A percentile compares a stretch with the other conserved stretches of the same genome.
Conservation (phyloP, 2,888 invertebrate genomes). For the Galeopsomyia nigrocyanea region DNA sequence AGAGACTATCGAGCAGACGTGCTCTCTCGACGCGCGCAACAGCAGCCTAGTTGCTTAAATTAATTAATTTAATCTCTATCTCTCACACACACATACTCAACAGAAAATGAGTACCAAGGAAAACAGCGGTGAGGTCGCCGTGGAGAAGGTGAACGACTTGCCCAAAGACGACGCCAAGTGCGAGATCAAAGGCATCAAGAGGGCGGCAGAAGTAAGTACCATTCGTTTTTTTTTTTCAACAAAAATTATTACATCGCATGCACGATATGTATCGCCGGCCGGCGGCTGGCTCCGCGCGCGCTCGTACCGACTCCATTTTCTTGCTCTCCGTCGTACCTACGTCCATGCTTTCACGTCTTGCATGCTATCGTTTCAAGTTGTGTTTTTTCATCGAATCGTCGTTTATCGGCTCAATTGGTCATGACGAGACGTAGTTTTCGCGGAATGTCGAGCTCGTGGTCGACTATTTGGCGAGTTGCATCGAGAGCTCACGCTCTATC, state of each 20-base stretch:
- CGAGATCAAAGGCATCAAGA: conserved; percentile 88
- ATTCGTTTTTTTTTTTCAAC: conserved; percentile 32
- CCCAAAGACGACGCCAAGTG: conserved; percentile 66
- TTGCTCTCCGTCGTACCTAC: conserved; percentile 2
- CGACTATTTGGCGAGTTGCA: conserved; percentile 46
- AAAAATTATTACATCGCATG: conserved; percentile 2
- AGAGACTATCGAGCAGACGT: too few species aligned
- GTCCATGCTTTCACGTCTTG: not conserved
- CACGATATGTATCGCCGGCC: not conserved
- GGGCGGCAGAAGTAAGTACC: conserved; percentile 87
- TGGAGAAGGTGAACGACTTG: conserved; percentile 80
- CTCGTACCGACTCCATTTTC: conserved; percentile 40
- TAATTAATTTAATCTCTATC: conserved; percentile 10
- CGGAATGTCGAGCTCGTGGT: conserved; percentile 38
- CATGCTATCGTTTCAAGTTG: not conserved
- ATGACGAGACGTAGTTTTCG: conserved; percentile 67
- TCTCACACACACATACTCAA: conserved; percentile 40
- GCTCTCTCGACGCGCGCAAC: not conserved
- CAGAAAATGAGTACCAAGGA: conserved; percentile 82
- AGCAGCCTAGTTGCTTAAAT: conserved; percentile 8
- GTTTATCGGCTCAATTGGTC: conserved; percentile 50
- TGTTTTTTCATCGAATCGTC: not conserved
- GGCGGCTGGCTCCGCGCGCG: not conserved
- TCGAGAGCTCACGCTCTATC: conserved; percentile 24
- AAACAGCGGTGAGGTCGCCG: conserved; percentile 89